Conservation (phyloP, 2,113 vertebrate species). For the Ctenomys sociabilis region DNA sequence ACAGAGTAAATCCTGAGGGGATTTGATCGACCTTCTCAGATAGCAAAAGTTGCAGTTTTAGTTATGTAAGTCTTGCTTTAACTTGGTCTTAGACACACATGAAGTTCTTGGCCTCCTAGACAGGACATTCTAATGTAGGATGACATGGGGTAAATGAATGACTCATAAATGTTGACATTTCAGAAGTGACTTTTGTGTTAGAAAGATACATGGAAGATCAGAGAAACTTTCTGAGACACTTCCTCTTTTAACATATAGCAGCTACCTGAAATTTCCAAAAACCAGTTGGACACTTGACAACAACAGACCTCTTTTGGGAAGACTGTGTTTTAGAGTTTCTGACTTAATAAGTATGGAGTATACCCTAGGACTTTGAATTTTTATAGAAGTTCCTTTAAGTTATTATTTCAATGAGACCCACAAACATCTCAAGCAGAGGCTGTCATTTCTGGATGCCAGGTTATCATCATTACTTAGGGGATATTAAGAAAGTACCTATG, state of each 20-base stretch:
- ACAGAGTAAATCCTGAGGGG: no score
- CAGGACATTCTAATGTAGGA: not conserved
- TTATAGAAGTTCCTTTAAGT: not conserved
- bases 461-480: not conserved
- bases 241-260: not conserved
- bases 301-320: slow-evolving; percentile 10
- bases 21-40: no score
- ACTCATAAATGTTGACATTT: slow-evolving; percentile 22
- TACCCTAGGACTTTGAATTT: not conserved
- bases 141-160: not conserved
- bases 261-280: not conserved
- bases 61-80: no score
- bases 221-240: not conserved
- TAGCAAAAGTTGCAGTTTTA: no score
- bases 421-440: not conserved
- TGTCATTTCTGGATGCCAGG: not conserved
- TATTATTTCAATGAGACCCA: not conserved
- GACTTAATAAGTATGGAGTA: not conserved
- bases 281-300: not conserved
- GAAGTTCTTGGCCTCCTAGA: not conserved
- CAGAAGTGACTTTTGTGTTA: not conserved
- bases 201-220: not conserved
- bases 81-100: no score
- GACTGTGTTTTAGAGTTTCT: not conserved
- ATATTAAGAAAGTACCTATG: not conserved